These are phyloP conservation scores for Aricia agestis DNA, from an alignment of 1,140 invertebrate species.

Conservation along the genomic window DNA sequence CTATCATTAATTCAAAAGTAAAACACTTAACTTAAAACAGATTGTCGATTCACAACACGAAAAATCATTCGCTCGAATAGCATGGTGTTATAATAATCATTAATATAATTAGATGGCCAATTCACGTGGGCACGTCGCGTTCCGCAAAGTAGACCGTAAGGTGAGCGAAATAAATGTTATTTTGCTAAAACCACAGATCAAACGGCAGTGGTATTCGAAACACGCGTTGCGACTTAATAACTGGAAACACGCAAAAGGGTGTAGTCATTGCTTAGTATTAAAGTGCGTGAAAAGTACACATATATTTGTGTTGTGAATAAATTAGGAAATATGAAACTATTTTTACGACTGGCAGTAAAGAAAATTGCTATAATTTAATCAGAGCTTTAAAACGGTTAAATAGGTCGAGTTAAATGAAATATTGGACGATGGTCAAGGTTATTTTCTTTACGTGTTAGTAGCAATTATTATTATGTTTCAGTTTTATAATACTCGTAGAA, in stretches of 20 bases:
- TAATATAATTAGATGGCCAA: conserved; percentile 15
- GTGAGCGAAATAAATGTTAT: not conserved
- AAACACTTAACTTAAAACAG: conserved; percentile 7
- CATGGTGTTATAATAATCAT: conserved; percentile 12
- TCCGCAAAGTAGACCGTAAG: not conserved
- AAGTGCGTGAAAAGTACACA: conserved; percentile 40
- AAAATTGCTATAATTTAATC: conserved; percentile 16
- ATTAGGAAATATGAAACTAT: conserved; percentile 27
- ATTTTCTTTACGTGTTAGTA: too few species aligned
- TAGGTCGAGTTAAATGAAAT: not conserved
- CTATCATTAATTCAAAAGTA: conserved; percentile 2
- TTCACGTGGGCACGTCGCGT: not conserved
- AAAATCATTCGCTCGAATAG: conserved; percentile 9
- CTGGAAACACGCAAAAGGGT: conserved; percentile 45
- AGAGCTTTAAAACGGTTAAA: not conserved
- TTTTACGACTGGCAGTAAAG: conserved; percentile 17
- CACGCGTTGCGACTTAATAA: conserved; percentile 47
- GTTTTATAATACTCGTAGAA: too few species aligned
- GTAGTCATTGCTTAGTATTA: conserved; percentile 39
- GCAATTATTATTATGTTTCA: too few species aligned
- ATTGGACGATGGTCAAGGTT: not conserved
- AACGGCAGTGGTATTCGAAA: conserved; percentile 31
- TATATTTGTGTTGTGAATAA: conserved; percentile 38
- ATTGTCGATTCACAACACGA: conserved; percentile 4
- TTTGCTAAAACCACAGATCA: not conserved